Conservation (phyloP, 2,888 invertebrate species). For the Odontocerum albicorne region DNA sequence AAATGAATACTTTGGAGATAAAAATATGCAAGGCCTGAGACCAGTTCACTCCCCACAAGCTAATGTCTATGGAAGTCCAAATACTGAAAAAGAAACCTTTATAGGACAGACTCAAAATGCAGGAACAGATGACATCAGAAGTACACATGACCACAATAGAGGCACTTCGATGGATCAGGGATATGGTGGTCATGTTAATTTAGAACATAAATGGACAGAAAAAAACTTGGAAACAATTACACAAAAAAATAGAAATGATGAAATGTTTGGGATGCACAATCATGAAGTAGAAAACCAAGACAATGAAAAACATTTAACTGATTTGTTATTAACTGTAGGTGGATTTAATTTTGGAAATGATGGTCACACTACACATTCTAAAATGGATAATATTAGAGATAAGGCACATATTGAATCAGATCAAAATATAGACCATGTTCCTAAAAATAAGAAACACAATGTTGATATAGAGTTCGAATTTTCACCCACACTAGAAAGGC, state of each 20-base stretch:
- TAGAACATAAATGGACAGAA: slow-evolving; percentile 1
- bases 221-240: background rate
- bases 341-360: background rate
- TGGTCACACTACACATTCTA: slow-evolving; percentile 16
- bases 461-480: slow-evolving; percentile 10
- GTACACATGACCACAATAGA: too few species aligned
- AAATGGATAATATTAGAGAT: slow-evolving; percentile 3
- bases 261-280: background rate
- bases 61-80: slow-evolving; percentile 3
- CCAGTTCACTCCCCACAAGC: background rate
- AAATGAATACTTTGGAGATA: slow-evolving; percentile 14
- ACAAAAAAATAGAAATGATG: slow-evolving; percentile 1
- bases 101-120: too few species aligned
- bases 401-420: background rate
- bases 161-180: too few species aligned
- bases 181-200: background rate
- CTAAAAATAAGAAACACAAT: slow-evolving; percentile 1
- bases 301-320: background rate
- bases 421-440: background rate
- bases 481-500: too few species aligned
- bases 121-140: too few species aligned
- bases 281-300: background rate
- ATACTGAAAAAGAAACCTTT: too few species aligned
- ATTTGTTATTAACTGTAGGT: slow-evolving; percentile 7
- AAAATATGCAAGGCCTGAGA: slow-evolving; percentile 8